Base-by-base conservation (phyloP, 2,797 vertebrate genomes). In the Miichthys miiuy region DNA sequence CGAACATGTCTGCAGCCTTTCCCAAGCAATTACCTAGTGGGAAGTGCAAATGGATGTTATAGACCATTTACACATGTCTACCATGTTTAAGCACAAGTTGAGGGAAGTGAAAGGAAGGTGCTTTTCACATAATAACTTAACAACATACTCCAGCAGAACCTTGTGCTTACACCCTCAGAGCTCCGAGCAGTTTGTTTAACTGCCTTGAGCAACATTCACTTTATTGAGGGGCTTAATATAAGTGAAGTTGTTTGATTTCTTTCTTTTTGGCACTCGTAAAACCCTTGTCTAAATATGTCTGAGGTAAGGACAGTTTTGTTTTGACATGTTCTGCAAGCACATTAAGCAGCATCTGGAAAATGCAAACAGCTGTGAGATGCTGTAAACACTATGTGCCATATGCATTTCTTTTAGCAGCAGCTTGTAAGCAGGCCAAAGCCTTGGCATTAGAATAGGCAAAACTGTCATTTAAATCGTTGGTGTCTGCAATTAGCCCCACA, bases 121-220 rank as follows among this genome's bases (percentile, higher is more conserved):
- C 62, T 80, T 80, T 52, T 65, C 23, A 27, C 38, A 48, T 69
- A 77, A 84, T 64, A 76, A 58, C 55, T 54, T 65, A 77, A 81
- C 75, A 72, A 81, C 87, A 83, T 88, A 83, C 79, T 87, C 47
- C 83, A 77, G 82, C 91, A 88, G 81, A 84, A 87, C 82, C 77
- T 76, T 48, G 27, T 52, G 46, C 6, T 73, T 69, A 25, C 27
- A 23, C 2, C 61, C 65, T 82, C 57, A 38, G 34, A 68, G 67
- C 66, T 56, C 20, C 44, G 23, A 80, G 79, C 55, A 21, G 27
- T 75, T 69, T 68, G 41, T 50, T 48, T 17, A 41, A 38, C 50
- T 47, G 57, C 63, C 57, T 73, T 25, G 5, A 74, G 52, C 63
- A 47, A 7, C 34, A 63, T 72, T 62, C 48, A 65, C 27, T 74